phyloP scores from a whole-genome alignment of 2,888 invertebrate species.

The Epinotia ramella region DNA sequence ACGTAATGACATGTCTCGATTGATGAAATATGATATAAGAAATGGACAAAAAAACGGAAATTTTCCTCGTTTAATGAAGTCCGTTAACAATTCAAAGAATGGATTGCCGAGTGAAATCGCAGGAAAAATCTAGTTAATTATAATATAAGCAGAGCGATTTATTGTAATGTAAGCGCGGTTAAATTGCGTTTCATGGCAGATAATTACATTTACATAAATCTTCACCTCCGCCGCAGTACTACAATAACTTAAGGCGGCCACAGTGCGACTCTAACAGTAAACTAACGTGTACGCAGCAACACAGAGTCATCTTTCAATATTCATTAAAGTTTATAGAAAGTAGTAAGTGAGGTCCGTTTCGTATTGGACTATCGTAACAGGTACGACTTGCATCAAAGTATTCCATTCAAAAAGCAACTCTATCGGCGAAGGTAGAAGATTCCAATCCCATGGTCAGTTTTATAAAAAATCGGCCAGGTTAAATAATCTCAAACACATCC shows the following conservation, averaged over 20 bases:
- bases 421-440: too few species aligned
- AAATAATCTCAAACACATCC: too few species aligned
- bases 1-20: too few species aligned
- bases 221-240: slow-evolving; percentile 35
- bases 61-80: background rate
- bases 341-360: too few species aligned
- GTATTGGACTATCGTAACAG: too few species aligned
- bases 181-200: slow-evolving; percentile 44
- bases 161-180: slow-evolving; percentile 44
- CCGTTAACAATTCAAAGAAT: background rate
- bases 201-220: slow-evolving; percentile 47
- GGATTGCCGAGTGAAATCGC: background rate
- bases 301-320: too few species aligned
- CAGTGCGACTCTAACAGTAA: slow-evolving; percentile 20
- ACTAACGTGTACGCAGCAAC: background rate
- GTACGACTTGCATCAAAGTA: too few species aligned
- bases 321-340: too few species aligned
- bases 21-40: background rate
- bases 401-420: too few species aligned
- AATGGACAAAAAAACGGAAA: background rate
- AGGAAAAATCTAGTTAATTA: slow-evolving; percentile 9
- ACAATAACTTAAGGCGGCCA: slow-evolving; percentile 41
- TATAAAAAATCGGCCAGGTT: too few species aligned
- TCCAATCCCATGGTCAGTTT: too few species aligned
- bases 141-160: slow-evolving; percentile 30